Conservation (phyloP, 2,113 vertebrate genomes). For the Scolopax mira region DNA sequence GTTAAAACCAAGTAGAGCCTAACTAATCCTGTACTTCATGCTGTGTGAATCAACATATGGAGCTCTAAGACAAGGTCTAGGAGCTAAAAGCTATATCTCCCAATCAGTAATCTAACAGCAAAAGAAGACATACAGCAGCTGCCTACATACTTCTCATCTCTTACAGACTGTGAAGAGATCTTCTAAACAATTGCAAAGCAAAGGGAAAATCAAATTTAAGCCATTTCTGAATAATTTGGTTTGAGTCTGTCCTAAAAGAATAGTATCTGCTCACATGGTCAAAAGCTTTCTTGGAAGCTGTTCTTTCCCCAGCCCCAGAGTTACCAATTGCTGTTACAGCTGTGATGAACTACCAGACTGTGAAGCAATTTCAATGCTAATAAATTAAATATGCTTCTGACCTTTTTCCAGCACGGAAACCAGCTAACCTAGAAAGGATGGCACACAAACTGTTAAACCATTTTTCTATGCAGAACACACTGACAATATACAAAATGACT, state of each 20-base stretch:
- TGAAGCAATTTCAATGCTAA: neutral
- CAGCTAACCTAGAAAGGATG: neutral
- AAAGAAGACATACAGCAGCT: neutral
- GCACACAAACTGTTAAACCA: neutral
- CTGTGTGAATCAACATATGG: neutral
- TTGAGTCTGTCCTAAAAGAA: neutral
- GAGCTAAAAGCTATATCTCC: neutral
- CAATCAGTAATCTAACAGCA: neutral
- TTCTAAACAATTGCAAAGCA: neutral
- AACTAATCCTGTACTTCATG: neutral
- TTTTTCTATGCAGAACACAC: neutral
- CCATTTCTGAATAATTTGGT: neutral
- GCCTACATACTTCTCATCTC: neutral
- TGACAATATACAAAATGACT: neutral
- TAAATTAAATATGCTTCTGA: slow-evolving; percentile 9
- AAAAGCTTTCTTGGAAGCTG: neutral
- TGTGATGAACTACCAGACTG: neutral
- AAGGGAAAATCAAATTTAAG: neutral
- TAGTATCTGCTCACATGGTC: neutral
- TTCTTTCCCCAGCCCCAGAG: neutral
- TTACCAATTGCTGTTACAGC: neutral
- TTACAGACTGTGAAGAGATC: neutral
- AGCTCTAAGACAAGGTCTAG: neutral
- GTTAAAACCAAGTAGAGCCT: neutral
- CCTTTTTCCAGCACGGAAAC: neutral